Evolutionary conservation across 2,888 invertebrate genomes (phyloP).

Genomic region (Lysandra bellargus): DNA sequence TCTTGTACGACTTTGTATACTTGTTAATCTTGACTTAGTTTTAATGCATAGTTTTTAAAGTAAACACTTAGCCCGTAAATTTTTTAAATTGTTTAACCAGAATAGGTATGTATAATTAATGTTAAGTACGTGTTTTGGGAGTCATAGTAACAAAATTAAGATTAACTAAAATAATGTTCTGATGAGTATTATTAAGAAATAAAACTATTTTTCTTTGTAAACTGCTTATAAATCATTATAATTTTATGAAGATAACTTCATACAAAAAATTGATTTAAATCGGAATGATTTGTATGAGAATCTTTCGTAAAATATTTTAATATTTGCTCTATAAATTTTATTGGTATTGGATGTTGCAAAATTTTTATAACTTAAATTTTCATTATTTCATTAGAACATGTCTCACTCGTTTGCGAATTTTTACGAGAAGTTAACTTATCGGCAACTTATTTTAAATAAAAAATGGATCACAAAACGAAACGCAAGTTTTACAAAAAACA

Average conservation of each 20-base stretch:
- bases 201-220: not conserved
- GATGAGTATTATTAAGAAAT: not conserved
- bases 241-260: not conserved
- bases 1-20: conserved; percentile 8
- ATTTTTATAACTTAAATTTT: not conserved
- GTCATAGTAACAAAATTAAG: not conserved
- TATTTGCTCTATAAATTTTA: not conserved
- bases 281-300: not conserved
- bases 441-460: not conserved
- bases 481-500: conserved; percentile 30
- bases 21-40: conserved; percentile 23
- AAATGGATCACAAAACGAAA: not conserved
- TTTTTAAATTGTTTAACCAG: conserved; percentile 9
- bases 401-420: not conserved
- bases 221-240: not conserved
- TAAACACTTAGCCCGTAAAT: not conserved
- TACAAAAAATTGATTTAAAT: conserved; percentile 4
- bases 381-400: not conserved
- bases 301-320: not conserved
- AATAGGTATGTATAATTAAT: not conserved
- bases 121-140: not conserved
- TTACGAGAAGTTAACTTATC: not conserved
- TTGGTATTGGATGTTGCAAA: not conserved
- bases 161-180: not conserved
- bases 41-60: conserved; percentile 1